Percentiles rank a stretch among this genome's conserved stretches.
These are phyloP conservation scores for Drosophila pectinifera DNA, from an alignment of 1,140 invertebrate genomes.

Conservation along the genomic window DNA sequence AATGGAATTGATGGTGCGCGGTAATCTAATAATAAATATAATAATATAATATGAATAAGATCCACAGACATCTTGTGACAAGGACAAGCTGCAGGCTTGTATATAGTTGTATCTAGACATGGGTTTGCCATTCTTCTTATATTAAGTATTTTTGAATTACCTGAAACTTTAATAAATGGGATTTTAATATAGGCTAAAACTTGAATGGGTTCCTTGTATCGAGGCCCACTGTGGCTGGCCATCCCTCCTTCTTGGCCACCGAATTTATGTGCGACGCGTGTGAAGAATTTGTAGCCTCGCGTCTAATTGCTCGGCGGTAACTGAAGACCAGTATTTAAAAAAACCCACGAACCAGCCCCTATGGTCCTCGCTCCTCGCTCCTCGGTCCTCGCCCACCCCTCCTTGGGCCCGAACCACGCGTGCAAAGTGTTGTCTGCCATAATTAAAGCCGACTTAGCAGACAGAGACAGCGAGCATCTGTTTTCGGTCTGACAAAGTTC, in stretches of 20 bases:
- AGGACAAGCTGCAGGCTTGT: too few relatives aligned
- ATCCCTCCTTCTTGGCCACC: slow-evolving; percentile 15
- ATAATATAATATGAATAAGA: too few relatives aligned
- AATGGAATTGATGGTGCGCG: background rate
- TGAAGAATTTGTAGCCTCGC: slow-evolving; percentile 47
- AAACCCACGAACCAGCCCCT: background rate
- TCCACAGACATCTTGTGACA: too few relatives aligned
- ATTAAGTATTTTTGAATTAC: too few relatives aligned
- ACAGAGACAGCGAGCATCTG: slow-evolving; percentile 51
- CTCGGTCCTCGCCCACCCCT: background rate
- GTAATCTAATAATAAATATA: too few relatives aligned
- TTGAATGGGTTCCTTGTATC: too few relatives aligned
- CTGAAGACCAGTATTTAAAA: slow-evolving; percentile 29
- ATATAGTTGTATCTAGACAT: too few relatives aligned
- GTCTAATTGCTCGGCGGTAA: slow-evolving; percentile 45
- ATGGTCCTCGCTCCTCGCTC: too few relatives aligned
- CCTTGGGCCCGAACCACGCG: background rate
- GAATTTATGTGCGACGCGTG: slow-evolving; percentile 46
- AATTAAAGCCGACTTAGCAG: slow-evolving; percentile 55
- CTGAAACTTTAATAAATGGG: too few relatives aligned
- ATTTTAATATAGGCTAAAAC: too few relatives aligned
- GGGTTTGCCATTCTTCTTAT: too few relatives aligned
- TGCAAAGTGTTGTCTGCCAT: slow-evolving; percentile 47
- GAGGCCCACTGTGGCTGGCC: background rate
- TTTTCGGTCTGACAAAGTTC: slow-evolving; percentile 51